phyloP scores from a whole-genome alignment of 1,140 invertebrate species.

The Trachymyrmex septentrionalis region DNA sequence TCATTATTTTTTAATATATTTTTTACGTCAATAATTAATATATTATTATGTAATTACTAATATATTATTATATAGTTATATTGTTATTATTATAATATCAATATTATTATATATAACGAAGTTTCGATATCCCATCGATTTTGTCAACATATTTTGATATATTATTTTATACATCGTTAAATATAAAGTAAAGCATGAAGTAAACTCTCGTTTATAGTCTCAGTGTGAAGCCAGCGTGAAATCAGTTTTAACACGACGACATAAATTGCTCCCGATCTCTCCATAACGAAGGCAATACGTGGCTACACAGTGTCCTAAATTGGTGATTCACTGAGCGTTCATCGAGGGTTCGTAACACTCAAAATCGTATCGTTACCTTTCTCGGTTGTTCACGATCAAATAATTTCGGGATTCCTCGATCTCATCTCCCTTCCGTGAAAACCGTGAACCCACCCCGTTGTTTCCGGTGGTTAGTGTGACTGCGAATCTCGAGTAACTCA shows the following conservation, averaged over 20 bases:
- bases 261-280: slow-evolving; percentile 4
- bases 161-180: background rate
- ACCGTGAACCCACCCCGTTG: background rate
- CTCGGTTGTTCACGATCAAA: background rate
- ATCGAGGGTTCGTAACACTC: slow-evolving; percentile 43
- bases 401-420: slow-evolving; percentile 26
- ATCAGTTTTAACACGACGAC: slow-evolving; percentile 29
- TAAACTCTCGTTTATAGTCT: slow-evolving; percentile 17
- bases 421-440: slow-evolving; percentile 5
- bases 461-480: slow-evolving; percentile 48
- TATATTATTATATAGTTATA: background rate
- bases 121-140: background rate
- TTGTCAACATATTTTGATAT: background rate
- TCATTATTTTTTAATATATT: background rate
- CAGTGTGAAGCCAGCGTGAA: background rate
- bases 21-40: background rate
- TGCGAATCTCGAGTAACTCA: slow-evolving; percentile 49
- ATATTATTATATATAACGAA: background rate
- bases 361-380: slow-evolving; percentile 39
- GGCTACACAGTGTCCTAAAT: slow-evolving; percentile 61
- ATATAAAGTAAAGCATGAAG: background rate
- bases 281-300: slow-evolving; percentile 38
- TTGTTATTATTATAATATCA: no score
- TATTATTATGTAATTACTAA: no score
- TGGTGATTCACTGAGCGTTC: slow-evolving; percentile 61